A percentile compares a stretch with the other conserved stretches of the same genome.
phyloP scores from a whole-genome alignment of 30 jellyfish, hydroid and myxozoan species.

The Phacellophora camtschatica region DNA sequence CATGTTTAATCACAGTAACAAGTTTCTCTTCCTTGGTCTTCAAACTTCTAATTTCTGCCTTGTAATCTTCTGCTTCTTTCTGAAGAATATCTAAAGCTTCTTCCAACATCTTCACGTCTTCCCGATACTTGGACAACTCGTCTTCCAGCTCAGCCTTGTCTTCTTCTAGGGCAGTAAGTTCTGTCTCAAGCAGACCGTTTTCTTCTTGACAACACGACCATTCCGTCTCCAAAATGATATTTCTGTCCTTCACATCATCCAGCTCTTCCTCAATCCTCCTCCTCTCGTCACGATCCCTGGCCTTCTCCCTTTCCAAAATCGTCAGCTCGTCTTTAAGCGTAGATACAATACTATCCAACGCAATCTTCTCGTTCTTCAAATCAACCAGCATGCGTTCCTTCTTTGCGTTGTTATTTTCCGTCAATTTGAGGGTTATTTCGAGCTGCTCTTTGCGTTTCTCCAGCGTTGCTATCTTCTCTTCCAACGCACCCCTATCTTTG shows the following conservation, averaged over 20 bases:
- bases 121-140: conserved; percentile 88
- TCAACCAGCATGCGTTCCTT: conserved; percentile 94
- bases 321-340: conserved; percentile 94
- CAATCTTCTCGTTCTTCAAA: conserved; percentile 94
- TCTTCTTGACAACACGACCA: conserved; percentile 99
- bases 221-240: conserved; percentile 95
- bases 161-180: conserved; percentile 95
- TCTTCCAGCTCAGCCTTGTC: conserved; percentile 96
- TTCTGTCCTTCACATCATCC: conserved; percentile 95
- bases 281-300: conserved; percentile 83
- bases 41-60: conserved; percentile 67
- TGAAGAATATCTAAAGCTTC: conserved; percentile 92
- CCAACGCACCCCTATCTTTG: conserved; percentile 72
- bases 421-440: conserved; percentile 68
- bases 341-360: conserved; percentile 88
- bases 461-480: conserved; percentile 69
- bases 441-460: conserved; percentile 73
- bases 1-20: conserved; percentile 72
- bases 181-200: conserved; percentile 95
- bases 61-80: conserved; percentile 89
- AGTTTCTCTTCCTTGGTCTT: conserved; percentile 87
- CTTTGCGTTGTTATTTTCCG: conserved; percentile 95
- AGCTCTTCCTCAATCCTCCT: conserved; percentile 85
- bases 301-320: conserved; percentile 84
- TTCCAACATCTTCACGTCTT: conserved; percentile 97